These are phyloP conservation scores for Bombus sylvicola DNA, from an alignment of 1,140 invertebrate genomes.

Conservation along the genomic window DNA sequence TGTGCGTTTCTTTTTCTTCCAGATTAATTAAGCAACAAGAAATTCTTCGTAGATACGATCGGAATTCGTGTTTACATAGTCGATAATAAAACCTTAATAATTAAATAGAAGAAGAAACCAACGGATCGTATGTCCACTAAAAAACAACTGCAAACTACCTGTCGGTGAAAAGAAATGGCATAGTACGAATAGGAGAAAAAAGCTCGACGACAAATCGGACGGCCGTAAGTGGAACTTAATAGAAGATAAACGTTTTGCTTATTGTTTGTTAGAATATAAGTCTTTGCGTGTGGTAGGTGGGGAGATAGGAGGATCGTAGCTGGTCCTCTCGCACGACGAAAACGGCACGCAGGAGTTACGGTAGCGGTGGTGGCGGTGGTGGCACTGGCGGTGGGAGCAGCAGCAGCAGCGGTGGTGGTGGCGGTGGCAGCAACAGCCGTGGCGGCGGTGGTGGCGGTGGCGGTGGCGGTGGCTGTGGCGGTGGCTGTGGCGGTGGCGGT, in stretches of 20 bases:
- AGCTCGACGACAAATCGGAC: background rate
- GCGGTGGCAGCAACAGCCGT: background rate
- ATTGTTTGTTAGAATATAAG: slow-evolving; percentile 1
- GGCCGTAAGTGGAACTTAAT: background rate
- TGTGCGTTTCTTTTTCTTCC: background rate
- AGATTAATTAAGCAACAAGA: slow-evolving; percentile 4
- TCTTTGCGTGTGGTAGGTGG: background rate
- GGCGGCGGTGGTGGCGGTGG: background rate
- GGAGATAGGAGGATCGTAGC: too few species aligned
- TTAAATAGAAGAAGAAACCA: background rate
- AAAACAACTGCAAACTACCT: background rate
- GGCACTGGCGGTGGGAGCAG: background rate
- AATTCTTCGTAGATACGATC: background rate
- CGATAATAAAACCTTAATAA: background rate
- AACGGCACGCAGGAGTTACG: background rate
- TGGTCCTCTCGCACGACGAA: background rate
- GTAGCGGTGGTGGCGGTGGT: background rate
- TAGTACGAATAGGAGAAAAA: background rate
- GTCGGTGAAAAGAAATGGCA: background rate
- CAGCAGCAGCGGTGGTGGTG: too few species aligned
- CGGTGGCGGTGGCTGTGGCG: too few species aligned
- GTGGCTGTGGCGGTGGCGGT: background rate
- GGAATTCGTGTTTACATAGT: background rate
- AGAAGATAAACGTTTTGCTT: slow-evolving; percentile 19
- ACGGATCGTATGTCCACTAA: too few species aligned